These are phyloP conservation scores for Channa striata DNA, from an alignment of 2,797 vertebrate species.

Conservation along the genomic window DNA sequence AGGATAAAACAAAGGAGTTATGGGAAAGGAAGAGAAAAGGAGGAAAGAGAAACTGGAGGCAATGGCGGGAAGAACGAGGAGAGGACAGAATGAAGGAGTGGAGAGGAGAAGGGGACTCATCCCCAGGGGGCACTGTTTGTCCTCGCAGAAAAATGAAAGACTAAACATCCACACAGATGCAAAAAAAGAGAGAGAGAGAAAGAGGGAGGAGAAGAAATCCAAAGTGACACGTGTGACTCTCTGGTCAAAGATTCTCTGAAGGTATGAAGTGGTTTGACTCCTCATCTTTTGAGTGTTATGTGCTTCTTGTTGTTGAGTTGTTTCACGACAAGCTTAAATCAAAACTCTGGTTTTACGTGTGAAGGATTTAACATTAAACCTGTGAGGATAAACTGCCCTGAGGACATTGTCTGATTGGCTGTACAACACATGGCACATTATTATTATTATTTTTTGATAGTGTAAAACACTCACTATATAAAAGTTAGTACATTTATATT, in stretches of 20 bases:
- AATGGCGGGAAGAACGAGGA: no score
- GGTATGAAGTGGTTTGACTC: background rate
- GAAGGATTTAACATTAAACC: no score
- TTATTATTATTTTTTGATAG: no score
- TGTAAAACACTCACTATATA: no score
- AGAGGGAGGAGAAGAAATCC: background rate
- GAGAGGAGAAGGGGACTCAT: constrained; percentile 64
- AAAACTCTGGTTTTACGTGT: no score
- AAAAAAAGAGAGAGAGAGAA: background rate
- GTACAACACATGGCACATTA: no score
- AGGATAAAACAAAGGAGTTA: background rate
- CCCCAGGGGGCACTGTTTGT: constrained; percentile 85
- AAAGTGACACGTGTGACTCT: constrained; percentile 7
- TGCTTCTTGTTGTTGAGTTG: constrained; percentile 7
- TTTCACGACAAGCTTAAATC: constrained; percentile 1
- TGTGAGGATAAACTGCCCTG: no score
- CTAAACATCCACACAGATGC: constrained; percentile 7
- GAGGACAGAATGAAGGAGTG: constrained; percentile 18
- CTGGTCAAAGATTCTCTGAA: background rate
- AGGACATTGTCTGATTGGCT: no score
- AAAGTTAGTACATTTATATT: no score
- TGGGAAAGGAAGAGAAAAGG: constrained; percentile 1
- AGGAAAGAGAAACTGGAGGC: background rate
- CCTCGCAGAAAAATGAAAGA: constrained; percentile 57
- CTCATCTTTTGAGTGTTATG: background rate